These are phyloP conservation scores for Apostichopus parvimensis DNA, from an alignment of 35 echinoderm and acorn worm species.

Conservation along the genomic window DNA sequence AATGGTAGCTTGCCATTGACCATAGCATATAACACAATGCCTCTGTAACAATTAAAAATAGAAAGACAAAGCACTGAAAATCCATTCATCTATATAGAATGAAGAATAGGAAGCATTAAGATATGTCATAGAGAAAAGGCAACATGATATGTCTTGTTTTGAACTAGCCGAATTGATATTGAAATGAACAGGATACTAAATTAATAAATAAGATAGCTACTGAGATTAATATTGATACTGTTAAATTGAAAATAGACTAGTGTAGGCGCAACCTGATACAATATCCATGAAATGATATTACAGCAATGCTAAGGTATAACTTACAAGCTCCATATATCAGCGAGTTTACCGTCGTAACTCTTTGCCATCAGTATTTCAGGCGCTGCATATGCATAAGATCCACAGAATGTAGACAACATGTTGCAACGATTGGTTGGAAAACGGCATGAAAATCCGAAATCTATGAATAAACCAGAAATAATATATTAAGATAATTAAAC, in stretches of 20 bases:
- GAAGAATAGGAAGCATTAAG: too few species aligned
- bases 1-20: slow-evolving; percentile 95
- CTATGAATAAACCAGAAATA: slow-evolving; percentile 30
- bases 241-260: too few species aligned
- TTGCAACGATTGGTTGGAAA: slow-evolving; percentile 92
- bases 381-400: slow-evolving; percentile 94
- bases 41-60: slow-evolving; percentile 52
- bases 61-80: too few species aligned
- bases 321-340: slow-evolving; percentile 98
- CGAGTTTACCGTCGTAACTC: slow-evolving; percentile 96
- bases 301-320: not conserved
- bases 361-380: slow-evolving; percentile 89
- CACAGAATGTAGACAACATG: slow-evolving; percentile 96
- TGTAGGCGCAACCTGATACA: too few species aligned
- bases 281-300: too few species aligned
- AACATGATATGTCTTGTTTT: too few species aligned
- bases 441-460: slow-evolving; percentile 95
- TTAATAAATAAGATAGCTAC: too few species aligned
- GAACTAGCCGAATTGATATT: too few species aligned
- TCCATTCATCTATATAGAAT: too few species aligned
- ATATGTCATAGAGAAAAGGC: too few species aligned
- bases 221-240: too few species aligned
- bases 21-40: slow-evolving; percentile 86
- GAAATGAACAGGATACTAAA: too few species aligned
- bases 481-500: not conserved